Conservation (phyloP, 2,113 vertebrate genomes). For the Hydropotes inermis region DNA sequence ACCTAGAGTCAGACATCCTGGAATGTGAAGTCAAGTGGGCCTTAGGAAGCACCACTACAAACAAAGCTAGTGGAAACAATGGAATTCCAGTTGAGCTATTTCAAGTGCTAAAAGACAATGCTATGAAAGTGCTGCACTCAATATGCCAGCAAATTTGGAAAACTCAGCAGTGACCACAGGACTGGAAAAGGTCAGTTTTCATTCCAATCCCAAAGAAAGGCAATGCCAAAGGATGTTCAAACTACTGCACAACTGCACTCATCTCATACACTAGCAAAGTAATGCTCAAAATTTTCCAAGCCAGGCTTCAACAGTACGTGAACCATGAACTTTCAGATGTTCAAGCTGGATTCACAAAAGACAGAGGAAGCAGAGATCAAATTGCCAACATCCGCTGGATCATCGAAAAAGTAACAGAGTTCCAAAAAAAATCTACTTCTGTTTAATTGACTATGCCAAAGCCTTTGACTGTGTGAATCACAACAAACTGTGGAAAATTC, state of each 20-base stretch:
- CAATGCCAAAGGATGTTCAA: neutral
- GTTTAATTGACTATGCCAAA: neutral
- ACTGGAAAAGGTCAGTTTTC: neutral
- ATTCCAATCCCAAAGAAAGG: neutral
- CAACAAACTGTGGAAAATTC: neutral
- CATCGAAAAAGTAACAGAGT: neutral
- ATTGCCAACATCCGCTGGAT: neutral
- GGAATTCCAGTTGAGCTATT: neutral
- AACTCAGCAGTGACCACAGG: neutral
- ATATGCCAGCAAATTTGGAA: neutral
- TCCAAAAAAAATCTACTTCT: neutral
- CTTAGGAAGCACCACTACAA: neutral
- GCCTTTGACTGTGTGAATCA: neutral
- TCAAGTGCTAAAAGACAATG: neutral
- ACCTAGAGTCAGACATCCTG: neutral
- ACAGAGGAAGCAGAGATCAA: neutral
- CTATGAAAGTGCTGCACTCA: neutral
- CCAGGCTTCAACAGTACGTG: neutral
- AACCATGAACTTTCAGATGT: neutral
- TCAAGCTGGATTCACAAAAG: neutral
- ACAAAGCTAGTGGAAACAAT: neutral
- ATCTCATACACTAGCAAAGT: neutral
- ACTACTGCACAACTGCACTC: accelerated
- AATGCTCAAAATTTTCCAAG: neutral
- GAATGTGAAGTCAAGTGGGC: neutral